These are phyloP conservation scores for Diploptera punctata DNA, from an alignment of 2,888 invertebrate species.

Conservation along the genomic window DNA sequence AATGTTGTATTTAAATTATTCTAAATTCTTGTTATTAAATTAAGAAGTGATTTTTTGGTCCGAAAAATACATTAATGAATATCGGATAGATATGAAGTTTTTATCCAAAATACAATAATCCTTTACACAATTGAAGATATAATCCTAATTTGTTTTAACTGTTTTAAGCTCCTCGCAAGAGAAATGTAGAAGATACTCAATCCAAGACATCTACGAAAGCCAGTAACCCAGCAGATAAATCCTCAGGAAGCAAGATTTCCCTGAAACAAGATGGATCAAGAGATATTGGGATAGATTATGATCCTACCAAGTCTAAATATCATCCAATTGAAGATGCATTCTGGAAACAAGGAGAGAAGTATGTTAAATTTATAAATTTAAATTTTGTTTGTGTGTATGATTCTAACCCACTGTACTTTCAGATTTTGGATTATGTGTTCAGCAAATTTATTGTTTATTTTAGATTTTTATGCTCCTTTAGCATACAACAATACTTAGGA, in stretches of 20 bases:
- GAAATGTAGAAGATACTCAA: neutral
- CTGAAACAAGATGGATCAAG: conserved; percentile 37
- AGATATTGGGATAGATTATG: conserved; percentile 52
- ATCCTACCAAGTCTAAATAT: conserved; percentile 76
- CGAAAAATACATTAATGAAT: too few relatives aligned
- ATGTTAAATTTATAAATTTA: conserved; percentile 47
- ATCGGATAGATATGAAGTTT: too few relatives aligned
- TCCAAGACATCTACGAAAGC: neutral
- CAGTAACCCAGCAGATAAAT: neutral
- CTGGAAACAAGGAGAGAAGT: conserved; percentile 78
- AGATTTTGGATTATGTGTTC: neutral
- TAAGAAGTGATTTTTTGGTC: too few relatives aligned
- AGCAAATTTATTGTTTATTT: neutral
- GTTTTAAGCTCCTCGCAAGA: neutral
- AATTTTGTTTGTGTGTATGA: neutral
- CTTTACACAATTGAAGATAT: too few relatives aligned
- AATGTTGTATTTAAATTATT: too few relatives aligned
- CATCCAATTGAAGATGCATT: conserved; percentile 84
- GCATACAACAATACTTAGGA: neutral
- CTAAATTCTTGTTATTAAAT: too few relatives aligned
- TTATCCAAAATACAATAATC: too few relatives aligned
- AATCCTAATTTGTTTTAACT: too few relatives aligned
- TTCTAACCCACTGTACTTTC: neutral
- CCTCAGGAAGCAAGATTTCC: neutral
- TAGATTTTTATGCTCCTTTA: neutral